A percentile compares a stretch with the other conserved stretches of the same genome.
Conservation (phyloP, 2,888 invertebrate species). For the Lottia scabra region DNA sequence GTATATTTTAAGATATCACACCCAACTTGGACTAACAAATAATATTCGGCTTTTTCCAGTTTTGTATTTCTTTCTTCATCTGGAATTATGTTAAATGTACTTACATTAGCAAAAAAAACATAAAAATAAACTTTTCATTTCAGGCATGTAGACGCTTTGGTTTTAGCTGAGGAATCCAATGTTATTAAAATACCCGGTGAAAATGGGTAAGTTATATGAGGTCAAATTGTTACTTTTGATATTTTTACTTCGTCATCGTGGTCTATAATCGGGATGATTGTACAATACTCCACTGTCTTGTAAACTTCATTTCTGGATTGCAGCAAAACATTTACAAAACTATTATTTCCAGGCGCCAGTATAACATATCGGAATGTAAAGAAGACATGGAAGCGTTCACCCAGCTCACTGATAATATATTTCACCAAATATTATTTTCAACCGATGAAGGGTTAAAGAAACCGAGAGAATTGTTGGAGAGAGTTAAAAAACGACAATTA, state of each 20-base stretch:
- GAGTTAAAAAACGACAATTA: conserved; percentile 36
- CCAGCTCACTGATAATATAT: conserved; percentile 40
- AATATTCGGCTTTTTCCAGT: no score
- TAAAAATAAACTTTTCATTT: conserved; percentile 13
- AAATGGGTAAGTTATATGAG: conserved; percentile 36
- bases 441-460: conserved; percentile 20
- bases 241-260: no score
- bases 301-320: neutral
- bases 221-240: neutral
- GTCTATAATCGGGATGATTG: no score
- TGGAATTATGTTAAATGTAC: no score
- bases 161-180: neutral
- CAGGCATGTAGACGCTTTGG: no score
- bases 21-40: no score
- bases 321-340: no score
- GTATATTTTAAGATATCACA: no score
- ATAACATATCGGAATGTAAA: conserved; percentile 38
- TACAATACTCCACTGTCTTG: no score
- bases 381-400: conserved; percentile 47
- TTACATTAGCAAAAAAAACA: no score
- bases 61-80: no score
- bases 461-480: conserved; percentile 32
- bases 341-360: neutral
- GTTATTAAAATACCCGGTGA: conserved; percentile 35
- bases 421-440: conserved; percentile 32